Evolutionary conservation across 2,888 invertebrate species (phyloP), one percentile per base, ranked within the genome.

Genomic region (Andrena praecox): DNA sequence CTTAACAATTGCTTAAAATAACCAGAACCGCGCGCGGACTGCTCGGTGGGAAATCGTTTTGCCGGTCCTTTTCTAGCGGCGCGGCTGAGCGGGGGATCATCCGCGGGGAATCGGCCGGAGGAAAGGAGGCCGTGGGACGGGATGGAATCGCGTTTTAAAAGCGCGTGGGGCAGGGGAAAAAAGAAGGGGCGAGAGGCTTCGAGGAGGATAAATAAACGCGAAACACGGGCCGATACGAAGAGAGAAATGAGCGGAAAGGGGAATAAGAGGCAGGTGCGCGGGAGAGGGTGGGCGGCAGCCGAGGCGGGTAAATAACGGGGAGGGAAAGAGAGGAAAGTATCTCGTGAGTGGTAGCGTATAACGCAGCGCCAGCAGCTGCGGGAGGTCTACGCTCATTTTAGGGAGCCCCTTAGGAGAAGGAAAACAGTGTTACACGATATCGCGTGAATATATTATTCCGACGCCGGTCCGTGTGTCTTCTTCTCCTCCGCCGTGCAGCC

Each of bases 1-100:
- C 89, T 89, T 90, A 90, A 90, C 90, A 90, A 89, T 89, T 83
- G 90, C 89, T 89, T 87, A 87, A 89, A 89, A 89, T 89, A 89
- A 89, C 90, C 89, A 64, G 85, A 85, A 78, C 63, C 62, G 73
- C 74, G 54, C 35, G 54, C 35, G 64, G 77, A 52, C 80, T 42
- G 31, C 62, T 54, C 71, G 73, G 66, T 70, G 82, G 72, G 76
- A 86, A 86, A 77, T 69, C 72, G 60, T 78, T 56, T 71, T 50
- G 20, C 27, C 33, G 56, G 10, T 77, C 59, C 20, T 85, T 77
- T 84, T 76, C 79, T 59, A 56, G 16, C 33, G 33, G 48, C 10
- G 10, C 29, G 27, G 24, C 66, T 27, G 33, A 52, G 50, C 70
- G 62, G 77, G 70, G 59, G 68, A 72, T 77, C 78, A 64, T 77